These are phyloP conservation scores for Simalia tracyae DNA, from an alignment of 2,797 vertebrate species.

Conservation along the genomic window DNA sequence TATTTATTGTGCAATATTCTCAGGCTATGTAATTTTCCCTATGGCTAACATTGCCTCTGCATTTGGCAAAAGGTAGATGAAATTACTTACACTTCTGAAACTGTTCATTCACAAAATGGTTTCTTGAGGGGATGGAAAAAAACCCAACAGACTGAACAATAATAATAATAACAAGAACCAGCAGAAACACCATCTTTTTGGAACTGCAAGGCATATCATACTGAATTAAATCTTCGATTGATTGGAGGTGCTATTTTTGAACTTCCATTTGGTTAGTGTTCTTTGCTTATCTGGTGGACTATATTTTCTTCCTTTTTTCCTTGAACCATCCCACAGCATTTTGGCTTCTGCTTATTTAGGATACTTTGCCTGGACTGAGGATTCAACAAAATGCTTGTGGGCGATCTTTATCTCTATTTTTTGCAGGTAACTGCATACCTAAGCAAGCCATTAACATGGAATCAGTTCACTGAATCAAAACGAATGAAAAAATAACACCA, in stretches of 20 bases:
- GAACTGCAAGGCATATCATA: slow-evolving; percentile 58
- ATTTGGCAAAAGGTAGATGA: slow-evolving; percentile 56
- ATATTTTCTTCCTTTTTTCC: slow-evolving; percentile 61
- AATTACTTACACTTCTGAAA: slow-evolving; percentile 59
- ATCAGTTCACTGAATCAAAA: slow-evolving; percentile 70
- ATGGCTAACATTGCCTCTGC: slow-evolving; percentile 58
- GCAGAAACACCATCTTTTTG: slow-evolving; percentile 56
- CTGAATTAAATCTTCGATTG: slow-evolving; percentile 52
- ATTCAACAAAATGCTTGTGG: slow-evolving; percentile 70
- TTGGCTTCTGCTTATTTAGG: slow-evolving; percentile 71
- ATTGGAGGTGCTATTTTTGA: slow-evolving; percentile 62
- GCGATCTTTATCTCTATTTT: slow-evolving; percentile 69
- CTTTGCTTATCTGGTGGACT: slow-evolving; percentile 53
- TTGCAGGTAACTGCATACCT: slow-evolving; percentile 69
- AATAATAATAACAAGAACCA: slow-evolving; percentile 59
- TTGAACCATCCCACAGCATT: slow-evolving; percentile 48
- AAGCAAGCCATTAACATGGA: slow-evolving; percentile 72
- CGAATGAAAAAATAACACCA: slow-evolving; percentile 63
- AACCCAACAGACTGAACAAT: slow-evolving; percentile 55
- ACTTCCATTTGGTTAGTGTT: slow-evolving; percentile 55
- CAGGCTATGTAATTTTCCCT: slow-evolving; percentile 65
- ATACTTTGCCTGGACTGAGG: slow-evolving; percentile 65
- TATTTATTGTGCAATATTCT: slow-evolving; percentile 73
- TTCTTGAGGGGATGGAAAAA: slow-evolving; percentile 18
- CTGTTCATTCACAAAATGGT: slow-evolving; percentile 54